Base-by-base conservation (phyloP, 2,797 vertebrate genomes). In the Micropoecilia bifurca region DNA sequence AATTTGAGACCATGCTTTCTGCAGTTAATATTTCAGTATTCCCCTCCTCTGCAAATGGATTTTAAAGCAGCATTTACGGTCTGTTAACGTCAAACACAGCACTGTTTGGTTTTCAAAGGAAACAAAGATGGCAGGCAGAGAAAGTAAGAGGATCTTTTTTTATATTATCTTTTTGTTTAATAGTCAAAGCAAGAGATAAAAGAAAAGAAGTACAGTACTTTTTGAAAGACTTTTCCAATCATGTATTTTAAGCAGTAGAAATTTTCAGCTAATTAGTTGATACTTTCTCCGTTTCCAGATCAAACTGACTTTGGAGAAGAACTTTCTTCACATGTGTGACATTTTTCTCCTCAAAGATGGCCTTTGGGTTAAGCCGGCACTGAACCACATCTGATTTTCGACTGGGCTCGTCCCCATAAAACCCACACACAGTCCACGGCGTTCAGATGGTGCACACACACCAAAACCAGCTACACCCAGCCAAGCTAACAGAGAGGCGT, bases 61-160 rank as follows among this genome's bases (percentile, higher is more conserved):
- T 82, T 30, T 75, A 88, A 87, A 88, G 74, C 74, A 28, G 72
- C 80, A 85, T 89, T 93, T 86, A 92, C 74, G 78, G 76, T 33
- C 77, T 68, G 88, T 88, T 90, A 87, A 91, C 90, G 81, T 93
- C 86, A 93, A 92, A 93, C 89, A 85, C 72, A 87, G 85, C 81
- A 78, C 75, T 88, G 89, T 85, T 85, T 80, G 50, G 53, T 50
- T 79, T 90, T 91, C 80, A 90, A 89, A 88, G 87, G 86, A 87
- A 86, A 84, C 78, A 82, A 71, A 81, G 82, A 82, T 59, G 73
- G 83, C 81, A 77, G 84, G 77, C 25, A 43, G 80, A 66, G 81
- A 59, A 50, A 74, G 78, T 48, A 55, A 85, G 83, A 89, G 41
- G 68, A 13, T 46, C 12, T 20, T 45, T 43, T 71, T 45, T 33